These are phyloP conservation scores for Drosophila teissieri DNA, from an alignment of 1,140 invertebrate genomes.

Conservation along the genomic window DNA sequence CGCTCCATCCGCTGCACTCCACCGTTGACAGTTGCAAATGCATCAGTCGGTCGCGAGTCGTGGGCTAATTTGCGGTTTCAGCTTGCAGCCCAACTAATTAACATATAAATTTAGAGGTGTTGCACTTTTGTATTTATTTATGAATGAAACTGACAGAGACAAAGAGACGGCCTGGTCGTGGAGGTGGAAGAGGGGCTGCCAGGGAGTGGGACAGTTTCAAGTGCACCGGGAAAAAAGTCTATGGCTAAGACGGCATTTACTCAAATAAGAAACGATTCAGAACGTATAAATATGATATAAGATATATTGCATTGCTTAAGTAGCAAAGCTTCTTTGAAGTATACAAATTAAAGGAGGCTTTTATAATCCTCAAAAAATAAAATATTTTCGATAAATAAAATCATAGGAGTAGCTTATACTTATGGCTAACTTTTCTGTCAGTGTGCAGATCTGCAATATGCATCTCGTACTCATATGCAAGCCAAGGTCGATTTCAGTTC, in stretches of 20 bases:
- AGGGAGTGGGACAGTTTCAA: slow-evolving; percentile 7
- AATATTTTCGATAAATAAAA: no score
- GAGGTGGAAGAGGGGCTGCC: slow-evolving; percentile 29
- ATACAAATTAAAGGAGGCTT: no score
- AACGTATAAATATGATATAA: no score
- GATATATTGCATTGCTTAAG: not conserved
- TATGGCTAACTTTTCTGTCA: not conserved
- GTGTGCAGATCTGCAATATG: slow-evolving; percentile 38
- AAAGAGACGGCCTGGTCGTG: slow-evolving; percentile 32
- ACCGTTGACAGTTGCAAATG: slow-evolving; percentile 63
- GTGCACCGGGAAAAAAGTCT: not conserved
- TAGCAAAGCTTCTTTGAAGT: no score
- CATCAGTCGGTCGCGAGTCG: slow-evolving; percentile 38
- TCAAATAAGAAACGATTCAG: no score
- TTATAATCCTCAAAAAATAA: no score
- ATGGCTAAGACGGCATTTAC: no score
- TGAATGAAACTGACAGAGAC: slow-evolving; percentile 63
- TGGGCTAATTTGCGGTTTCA: slow-evolving; percentile 63
- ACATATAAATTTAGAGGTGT: slow-evolving; percentile 71
- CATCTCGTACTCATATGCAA: slow-evolving; percentile 26
- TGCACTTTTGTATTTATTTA: slow-evolving; percentile 66
- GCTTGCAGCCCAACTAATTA: slow-evolving; percentile 53
- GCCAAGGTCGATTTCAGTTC: slow-evolving; percentile 32
- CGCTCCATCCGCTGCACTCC: slow-evolving; percentile 2
- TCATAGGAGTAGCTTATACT: no score